Evolutionary conservation across 2,113 vertebrate genomes (phyloP).

Genomic region (Platichthys stellatus): DNA sequence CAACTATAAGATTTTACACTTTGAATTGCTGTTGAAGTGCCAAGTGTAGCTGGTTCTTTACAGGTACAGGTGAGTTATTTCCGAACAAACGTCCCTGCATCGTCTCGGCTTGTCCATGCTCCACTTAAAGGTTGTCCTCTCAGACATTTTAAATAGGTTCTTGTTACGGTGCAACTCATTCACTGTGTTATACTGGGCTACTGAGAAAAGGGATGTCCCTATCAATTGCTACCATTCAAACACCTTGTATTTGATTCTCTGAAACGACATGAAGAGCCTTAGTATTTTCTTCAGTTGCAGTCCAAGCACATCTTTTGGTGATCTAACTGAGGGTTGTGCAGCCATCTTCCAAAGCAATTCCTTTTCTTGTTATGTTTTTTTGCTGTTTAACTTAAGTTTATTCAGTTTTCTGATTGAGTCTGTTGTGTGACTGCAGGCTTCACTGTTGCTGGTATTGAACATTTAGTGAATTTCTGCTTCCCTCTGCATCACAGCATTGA

Average conservation of each 20-base stretch:
- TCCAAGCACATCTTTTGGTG: not conserved
- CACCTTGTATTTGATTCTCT: not conserved
- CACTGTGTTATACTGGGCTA: not conserved
- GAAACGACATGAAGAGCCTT: not conserved
- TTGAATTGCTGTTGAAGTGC: not conserved
- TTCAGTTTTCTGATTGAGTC: constrained; percentile 1
- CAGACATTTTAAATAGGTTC: constrained; percentile 24
- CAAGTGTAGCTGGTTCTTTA: not conserved
- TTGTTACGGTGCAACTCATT: constrained; percentile 7
- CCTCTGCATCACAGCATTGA: not conserved
- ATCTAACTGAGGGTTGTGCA: not conserved
- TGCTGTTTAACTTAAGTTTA: not conserved
- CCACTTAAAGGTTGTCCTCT: constrained; percentile 46
- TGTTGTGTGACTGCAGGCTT: not conserved
- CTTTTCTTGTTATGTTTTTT: not conserved
- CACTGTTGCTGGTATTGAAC: constrained; percentile 24
- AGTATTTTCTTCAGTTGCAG: not conserved
- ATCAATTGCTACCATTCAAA: not conserved
- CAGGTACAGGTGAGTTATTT: constrained; percentile 36
- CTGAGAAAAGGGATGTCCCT: not conserved
- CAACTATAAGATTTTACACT: not conserved
- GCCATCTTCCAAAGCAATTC: not conserved
- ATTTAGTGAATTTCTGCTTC: not conserved
- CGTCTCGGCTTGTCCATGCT: constrained; percentile 36
- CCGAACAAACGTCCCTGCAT: constrained; percentile 39